Evolutionary conservation across 2,113 vertebrate genomes (phyloP).

Genomic region (Tragelaphus scriptus): DNA sequence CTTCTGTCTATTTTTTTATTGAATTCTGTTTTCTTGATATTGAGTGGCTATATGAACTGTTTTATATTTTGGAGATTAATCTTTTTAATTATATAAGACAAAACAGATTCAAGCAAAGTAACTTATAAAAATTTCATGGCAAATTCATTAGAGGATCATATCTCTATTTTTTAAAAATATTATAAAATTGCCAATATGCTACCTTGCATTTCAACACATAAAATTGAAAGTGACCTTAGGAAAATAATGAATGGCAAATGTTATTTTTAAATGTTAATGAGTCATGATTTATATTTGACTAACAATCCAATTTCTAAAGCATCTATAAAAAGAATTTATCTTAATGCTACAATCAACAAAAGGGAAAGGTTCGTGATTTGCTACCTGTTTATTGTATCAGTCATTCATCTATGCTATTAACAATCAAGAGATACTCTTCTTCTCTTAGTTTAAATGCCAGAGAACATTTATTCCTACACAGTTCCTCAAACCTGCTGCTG

Average conservation of each 20-base stretch:
- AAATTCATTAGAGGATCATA: neutral
- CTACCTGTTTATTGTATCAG: neutral
- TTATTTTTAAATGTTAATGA: neutral
- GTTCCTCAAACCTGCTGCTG: neutral
- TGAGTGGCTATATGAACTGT: neutral
- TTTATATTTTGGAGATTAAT: neutral
- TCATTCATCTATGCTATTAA: neutral
- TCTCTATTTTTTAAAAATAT: neutral
- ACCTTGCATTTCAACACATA: neutral
- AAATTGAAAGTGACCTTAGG: neutral
- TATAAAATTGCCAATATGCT: neutral
- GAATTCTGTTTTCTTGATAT: neutral
- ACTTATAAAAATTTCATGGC: neutral
- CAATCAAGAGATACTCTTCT: neutral
- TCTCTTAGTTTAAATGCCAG: neutral
- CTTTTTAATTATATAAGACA: neutral
- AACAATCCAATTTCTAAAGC: neutral
- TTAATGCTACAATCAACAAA: neutral
- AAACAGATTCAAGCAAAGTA: neutral
- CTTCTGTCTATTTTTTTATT: neutral
- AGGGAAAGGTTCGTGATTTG: neutral
- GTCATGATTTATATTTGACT: neutral
- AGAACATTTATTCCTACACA: neutral
- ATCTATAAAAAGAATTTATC: neutral
- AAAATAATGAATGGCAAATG: neutral